Evolutionary conservation across 2,888 invertebrate species (phyloP).

Genomic region (Julus scanicus): DNA sequence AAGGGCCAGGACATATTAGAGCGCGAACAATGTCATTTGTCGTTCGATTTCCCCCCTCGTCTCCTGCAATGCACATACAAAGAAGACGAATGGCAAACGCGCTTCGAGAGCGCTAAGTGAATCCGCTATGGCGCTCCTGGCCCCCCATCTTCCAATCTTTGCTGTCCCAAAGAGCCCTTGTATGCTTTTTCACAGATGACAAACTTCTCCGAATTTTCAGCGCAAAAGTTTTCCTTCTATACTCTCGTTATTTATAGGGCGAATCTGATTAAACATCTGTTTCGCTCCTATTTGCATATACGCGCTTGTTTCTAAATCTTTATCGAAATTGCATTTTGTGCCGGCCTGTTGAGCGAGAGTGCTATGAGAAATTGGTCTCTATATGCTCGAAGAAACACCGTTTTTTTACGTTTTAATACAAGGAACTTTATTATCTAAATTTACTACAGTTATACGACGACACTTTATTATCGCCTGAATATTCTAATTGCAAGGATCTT

Average conservation of each 20-base stretch:
- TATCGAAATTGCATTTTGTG: slow-evolving; percentile 47
- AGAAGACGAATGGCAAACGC: neutral
- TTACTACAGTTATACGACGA: neutral
- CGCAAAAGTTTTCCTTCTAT: neutral
- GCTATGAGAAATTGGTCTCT: slow-evolving; percentile 12
- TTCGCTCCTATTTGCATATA: slow-evolving; percentile 25
- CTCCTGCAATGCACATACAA: neutral
- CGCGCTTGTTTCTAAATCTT: slow-evolving; percentile 13
- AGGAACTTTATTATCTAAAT: neutral
- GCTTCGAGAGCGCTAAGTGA: neutral
- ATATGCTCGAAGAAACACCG: neutral
- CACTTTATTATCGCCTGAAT: slow-evolving; percentile 6
- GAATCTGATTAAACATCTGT: slow-evolving; percentile 40
- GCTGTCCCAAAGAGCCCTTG: neutral
- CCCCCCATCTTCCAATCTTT: neutral
- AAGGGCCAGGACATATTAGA: neutral
- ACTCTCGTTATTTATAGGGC: neutral
- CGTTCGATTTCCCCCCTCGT: neutral
- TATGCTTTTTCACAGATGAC: slow-evolving; percentile 36
- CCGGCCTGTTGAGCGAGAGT: slow-evolving; percentile 25
- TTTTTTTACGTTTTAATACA: slow-evolving; percentile 10
- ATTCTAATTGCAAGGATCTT: neutral
- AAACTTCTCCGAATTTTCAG: neutral
- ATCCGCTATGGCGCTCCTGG: neutral
- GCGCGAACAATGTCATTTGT: slow-evolving; percentile 34